Percentiles rank a stretch among this genome's conserved stretches.
Evolutionary conservation across 2,797 vertebrate species (phyloP).

Genomic region (Sebastiscus tertius): DNA sequence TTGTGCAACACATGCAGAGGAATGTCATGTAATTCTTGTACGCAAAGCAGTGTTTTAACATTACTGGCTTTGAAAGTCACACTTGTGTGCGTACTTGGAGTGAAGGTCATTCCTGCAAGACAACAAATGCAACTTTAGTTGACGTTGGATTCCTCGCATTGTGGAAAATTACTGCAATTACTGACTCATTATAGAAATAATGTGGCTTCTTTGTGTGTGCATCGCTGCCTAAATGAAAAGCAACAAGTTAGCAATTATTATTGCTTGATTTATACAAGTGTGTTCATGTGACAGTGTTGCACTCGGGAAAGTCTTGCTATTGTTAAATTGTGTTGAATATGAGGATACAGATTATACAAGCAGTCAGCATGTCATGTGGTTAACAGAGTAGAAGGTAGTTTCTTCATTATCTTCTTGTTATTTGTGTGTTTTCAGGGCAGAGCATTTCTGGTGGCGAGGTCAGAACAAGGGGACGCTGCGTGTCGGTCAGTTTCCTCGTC

Average conservation of each 20-base stretch:
- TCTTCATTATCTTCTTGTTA: neutral
- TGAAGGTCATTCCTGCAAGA: neutral
- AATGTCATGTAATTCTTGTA: neutral
- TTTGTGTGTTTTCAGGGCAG: slow-evolving; percentile 84
- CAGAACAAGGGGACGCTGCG: slow-evolving; percentile 95
- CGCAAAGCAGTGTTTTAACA: slow-evolving; percentile 6
- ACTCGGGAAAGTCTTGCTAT: neutral
- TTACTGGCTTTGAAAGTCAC: neutral
- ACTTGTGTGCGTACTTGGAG: neutral
- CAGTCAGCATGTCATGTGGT: neutral
- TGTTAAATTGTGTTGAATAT: neutral
- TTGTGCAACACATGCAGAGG: neutral
- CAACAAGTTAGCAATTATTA: neutral
- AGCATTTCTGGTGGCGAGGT: slow-evolving; percentile 99
- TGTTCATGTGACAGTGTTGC: neutral
- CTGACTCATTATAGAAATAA: neutral
- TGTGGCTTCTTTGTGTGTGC: neutral
- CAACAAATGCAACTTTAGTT: slow-evolving; percentile 19
- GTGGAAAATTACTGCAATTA: slow-evolving; percentile 26
- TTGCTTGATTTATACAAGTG: neutral
- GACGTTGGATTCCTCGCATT: slow-evolving; percentile 30
- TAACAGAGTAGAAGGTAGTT: neutral
- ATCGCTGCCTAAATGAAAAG: neutral
- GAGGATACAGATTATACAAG: neutral
- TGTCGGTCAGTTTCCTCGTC: slow-evolving; percentile 94